Conservation (phyloP, 2,113 vertebrate species). For the Pogonocichla stellata region DNA sequence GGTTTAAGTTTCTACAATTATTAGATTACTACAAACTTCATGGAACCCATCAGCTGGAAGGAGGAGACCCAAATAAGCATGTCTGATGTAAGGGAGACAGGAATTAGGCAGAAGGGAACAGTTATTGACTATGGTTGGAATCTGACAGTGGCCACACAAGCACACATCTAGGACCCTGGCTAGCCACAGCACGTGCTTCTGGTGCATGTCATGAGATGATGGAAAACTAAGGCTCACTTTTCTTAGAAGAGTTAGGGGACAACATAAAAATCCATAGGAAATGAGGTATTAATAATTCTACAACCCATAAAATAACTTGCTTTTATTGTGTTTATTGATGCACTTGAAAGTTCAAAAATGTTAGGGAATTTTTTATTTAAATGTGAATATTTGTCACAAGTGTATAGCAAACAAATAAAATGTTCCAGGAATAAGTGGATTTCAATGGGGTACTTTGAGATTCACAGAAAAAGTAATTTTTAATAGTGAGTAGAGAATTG, state of each 20-base stretch:
- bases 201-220: background rate
- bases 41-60: background rate
- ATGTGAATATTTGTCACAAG: background rate
- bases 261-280: background rate
- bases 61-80: background rate
- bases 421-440: background rate
- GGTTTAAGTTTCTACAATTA: background rate
- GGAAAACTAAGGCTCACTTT: background rate
- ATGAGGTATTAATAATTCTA: background rate
- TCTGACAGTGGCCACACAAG: background rate
- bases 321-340: background rate
- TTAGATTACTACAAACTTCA: background rate
- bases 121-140: background rate
- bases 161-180: background rate
- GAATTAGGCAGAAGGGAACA: background rate
- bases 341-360: background rate
- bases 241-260: background rate
- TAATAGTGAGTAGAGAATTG: background rate
- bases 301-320: background rate
- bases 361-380: background rate
- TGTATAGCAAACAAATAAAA: background rate
- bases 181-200: accelerated
- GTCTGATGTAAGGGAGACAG: background rate
- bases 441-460: background rate
- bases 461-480: background rate